These are phyloP conservation scores for Agrypnia vestita DNA, from an alignment of 1,140 invertebrate species.

Conservation along the genomic window DNA sequence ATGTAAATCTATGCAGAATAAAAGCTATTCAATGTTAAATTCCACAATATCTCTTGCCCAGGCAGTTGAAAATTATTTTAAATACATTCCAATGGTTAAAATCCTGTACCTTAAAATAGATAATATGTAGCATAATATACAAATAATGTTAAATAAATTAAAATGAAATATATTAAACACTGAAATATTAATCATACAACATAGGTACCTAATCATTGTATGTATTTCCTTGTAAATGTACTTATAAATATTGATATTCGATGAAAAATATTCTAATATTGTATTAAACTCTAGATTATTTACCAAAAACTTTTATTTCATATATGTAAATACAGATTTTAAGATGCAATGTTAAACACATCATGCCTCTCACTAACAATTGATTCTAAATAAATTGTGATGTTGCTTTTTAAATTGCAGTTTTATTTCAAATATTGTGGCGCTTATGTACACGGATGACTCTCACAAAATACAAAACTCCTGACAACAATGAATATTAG, in stretches of 20 bases:
- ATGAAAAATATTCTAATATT: background rate
- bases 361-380: slow-evolving; percentile 27
- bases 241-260: too few species aligned
- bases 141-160: too few species aligned
- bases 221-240: too few species aligned
- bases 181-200: background rate
- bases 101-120: background rate
- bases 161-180: too few species aligned
- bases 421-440: too few species aligned
- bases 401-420: slow-evolving; percentile 33
- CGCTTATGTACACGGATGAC: too few species aligned
- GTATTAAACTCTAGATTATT: slow-evolving; percentile 39
- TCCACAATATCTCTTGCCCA: too few species aligned
- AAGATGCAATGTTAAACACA: slow-evolving; percentile 46
- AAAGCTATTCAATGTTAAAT: too few species aligned
- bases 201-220: background rate
- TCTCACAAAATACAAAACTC: too few species aligned
- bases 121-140: background rate
- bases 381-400: slow-evolving; percentile 42
- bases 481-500: too few species aligned
- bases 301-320: slow-evolving; percentile 44
- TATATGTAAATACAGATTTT: slow-evolving; percentile 42
- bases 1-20: too few species aligned
- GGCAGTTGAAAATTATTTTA: too few species aligned
- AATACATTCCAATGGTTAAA: background rate